Base-by-base conservation (phyloP, 2,888 invertebrate species). In the Drosophila greeni region DNA sequence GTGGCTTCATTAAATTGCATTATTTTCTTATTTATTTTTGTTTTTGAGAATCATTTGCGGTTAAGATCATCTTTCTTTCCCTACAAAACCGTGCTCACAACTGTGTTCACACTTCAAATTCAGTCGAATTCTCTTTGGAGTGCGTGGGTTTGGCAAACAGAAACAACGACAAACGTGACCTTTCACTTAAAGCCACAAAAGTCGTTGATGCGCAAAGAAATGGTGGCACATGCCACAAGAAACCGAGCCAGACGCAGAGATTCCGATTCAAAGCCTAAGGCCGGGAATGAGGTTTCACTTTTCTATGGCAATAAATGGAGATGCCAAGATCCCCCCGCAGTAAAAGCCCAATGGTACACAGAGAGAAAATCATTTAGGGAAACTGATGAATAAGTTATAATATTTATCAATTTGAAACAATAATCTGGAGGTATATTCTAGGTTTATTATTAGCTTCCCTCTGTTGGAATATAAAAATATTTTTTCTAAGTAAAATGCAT, bases 161-260 rank as follows among this genome's bases (percentile, higher is more conserved):
- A 33, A 42, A 62, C n/a, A 56, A 24, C 9, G 40, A 53, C 39
- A 55, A 54, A 47, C 69, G 65, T 69, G 70, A 70, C 69, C 70
- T 69, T 70, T 70, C 69, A 69, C 70, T 70, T 70, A 47, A 58
- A 66, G 53, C 57, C 36, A 65, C 54, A 65, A 70, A 64, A 64
- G 18, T 34, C 42, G 62, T 34, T 53, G 60, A 62, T 69, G 67
- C 62, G 47, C 67, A 67, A 45, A 60, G 60, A 67, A 67, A 60
- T 62, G 47, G 59, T 60, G 67, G 53, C 67, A 66, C 66, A 67
- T 67, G 66, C 67, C 66, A 55, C 66, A 56, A 42, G 48, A 62
- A 24, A 24, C 34, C 14, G 29, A 45, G 23, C 36, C 57, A 64
- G 57, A 39, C 64, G 26, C 45, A 57, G 65, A 57, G 65, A 45